Evolutionary conservation across 2,113 vertebrate genomes (phyloP).

Genomic region (Ariopsis seemanni): DNA sequence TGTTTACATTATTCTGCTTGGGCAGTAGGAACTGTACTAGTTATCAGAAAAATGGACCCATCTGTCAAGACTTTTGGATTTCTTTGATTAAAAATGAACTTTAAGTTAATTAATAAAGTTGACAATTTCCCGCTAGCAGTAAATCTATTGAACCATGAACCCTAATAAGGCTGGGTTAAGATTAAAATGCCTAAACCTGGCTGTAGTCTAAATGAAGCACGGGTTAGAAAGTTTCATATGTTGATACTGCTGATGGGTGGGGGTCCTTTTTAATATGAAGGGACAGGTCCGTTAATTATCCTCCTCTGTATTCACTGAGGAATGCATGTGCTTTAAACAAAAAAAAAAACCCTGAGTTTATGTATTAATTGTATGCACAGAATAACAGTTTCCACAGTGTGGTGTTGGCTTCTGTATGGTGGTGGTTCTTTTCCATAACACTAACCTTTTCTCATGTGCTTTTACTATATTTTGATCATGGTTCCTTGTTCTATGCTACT

Average conservation of each 20-base stretch:
- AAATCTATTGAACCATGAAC: not conserved
- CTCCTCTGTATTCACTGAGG: not conserved
- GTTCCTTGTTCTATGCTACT: not conserved
- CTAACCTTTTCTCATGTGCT: not conserved
- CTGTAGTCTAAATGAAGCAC: not conserved
- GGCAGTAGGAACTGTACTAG: no score
- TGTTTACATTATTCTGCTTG: not conserved
- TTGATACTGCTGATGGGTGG: not conserved
- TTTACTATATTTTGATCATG: not conserved
- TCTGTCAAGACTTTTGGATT: not conserved
- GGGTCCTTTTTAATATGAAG: not conserved
- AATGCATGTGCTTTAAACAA: not conserved
- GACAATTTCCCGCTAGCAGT: not conserved
- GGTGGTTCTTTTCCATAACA: not conserved
- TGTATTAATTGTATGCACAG: not conserved
- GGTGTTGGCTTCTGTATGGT: not conserved
- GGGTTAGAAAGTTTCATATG: not conserved
- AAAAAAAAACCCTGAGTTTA: not conserved
- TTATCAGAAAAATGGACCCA: not conserved
- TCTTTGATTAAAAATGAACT: not conserved
- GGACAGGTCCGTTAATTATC: not conserved
- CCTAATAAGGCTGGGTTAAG: not conserved
- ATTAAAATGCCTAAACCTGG: not conserved
- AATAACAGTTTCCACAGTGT: not conserved
- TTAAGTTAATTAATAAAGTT: not conserved